Evolutionary conservation across 2,888 invertebrate species (phyloP).

Genomic region (Mythimna vitellina): DNA sequence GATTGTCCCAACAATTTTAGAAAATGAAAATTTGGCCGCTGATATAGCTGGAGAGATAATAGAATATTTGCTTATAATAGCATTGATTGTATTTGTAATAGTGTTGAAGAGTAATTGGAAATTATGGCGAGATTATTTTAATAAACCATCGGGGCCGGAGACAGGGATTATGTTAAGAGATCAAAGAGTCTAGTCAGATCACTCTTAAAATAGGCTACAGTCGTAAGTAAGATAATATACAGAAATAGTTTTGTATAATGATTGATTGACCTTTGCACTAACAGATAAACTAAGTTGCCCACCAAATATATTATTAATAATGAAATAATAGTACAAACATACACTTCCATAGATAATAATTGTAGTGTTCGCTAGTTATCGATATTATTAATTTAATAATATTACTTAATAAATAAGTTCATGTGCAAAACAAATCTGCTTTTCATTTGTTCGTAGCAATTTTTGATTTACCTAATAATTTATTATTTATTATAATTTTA

Average conservation of each 20-base stretch:
- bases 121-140: constrained; percentile 29
- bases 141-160: constrained; percentile 9
- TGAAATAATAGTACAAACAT: constrained; percentile 19
- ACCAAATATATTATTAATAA: constrained; percentile 29
- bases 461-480: neutral
- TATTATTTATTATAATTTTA: no score
- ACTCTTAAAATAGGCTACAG: neutral
- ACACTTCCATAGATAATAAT: constrained; percentile 34
- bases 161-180: constrained; percentile 31
- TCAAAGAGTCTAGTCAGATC: constrained; percentile 31
- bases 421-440: neutral
- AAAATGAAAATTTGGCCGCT: neutral
- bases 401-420: neutral
- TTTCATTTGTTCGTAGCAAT: constrained; percentile 2
- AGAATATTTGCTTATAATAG: constrained; percentile 22
- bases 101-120: constrained; percentile 42
- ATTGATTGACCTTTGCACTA: neutral
- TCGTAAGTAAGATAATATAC: neutral
- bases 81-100: constrained; percentile 29
- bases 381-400: neutral
- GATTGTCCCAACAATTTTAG: neutral
- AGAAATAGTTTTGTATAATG: neutral
- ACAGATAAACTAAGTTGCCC: constrained; percentile 25
- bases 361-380: constrained; percentile 5
- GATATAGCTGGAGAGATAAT: constrained; percentile 17